Conservation (phyloP, 2,888 invertebrate species). For the Ectemnius continuus region DNA sequence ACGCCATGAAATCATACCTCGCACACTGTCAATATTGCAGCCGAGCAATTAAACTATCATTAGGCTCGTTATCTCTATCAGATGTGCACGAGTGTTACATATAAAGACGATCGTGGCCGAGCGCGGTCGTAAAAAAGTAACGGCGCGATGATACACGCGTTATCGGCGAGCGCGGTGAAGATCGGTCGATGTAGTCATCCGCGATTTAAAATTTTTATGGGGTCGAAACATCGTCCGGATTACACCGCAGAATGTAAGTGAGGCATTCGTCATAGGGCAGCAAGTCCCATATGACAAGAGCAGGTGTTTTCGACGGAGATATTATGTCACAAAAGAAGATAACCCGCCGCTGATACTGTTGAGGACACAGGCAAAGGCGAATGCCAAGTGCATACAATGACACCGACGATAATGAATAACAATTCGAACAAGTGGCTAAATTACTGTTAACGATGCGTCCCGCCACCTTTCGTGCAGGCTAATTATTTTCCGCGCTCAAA, state of each 20-base stretch:
- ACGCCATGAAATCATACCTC: too few relatives aligned
- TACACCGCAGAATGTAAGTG: too few relatives aligned
- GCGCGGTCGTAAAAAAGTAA: not conserved
- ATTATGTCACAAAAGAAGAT: not conserved
- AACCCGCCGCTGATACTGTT: constrained; percentile 3
- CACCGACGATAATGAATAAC: not conserved
- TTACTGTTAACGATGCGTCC: not conserved
- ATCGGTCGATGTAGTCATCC: too few relatives aligned
- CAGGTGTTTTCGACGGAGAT: not conserved
- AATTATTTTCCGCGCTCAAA: not conserved
- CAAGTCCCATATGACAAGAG: not conserved
- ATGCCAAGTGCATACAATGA: not conserved
- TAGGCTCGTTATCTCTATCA: constrained; percentile 5
- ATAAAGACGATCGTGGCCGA: constrained; percentile 12
- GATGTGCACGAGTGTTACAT: not conserved
- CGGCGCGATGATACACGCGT: not conserved
- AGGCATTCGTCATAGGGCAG: too few relatives aligned
- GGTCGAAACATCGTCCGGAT: too few relatives aligned
- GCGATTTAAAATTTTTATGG: too few relatives aligned
- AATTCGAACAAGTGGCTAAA: not conserved
- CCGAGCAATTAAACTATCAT: constrained; percentile 9
- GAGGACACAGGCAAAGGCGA: not conserved
- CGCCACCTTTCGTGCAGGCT: not conserved
- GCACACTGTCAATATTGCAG: too few relatives aligned
- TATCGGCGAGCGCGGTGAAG: too few relatives aligned